Base-by-base conservation (phyloP, 2,888 invertebrate species). In the Baronia brevicornis region DNA sequence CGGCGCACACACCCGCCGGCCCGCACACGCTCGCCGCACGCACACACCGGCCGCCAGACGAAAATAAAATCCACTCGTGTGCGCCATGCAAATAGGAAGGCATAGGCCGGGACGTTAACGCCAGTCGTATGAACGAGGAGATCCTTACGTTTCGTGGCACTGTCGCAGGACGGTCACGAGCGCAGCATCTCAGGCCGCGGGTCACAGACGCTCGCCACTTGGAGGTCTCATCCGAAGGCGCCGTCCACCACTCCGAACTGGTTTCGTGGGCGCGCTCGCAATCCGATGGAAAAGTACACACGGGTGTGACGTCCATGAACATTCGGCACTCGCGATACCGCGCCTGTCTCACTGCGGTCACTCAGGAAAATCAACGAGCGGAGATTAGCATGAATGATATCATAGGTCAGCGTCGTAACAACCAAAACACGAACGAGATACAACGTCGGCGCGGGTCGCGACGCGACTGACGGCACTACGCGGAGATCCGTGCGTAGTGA, bases 121-220 rank as follows among this genome's bases (percentile, higher is more conserved):
- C 73, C 57, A 68, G 51, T 64, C 60, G 60, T 60, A 71, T 70
- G 66, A 71, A 75, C 72, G 69, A 63, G 71, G 60, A 64, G 72
- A 72, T 78, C 79, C 82, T 84, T 84, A 84, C 82, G 80, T 80
- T 80, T 79, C 70, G 80, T 80, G 75, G 78, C 79, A 78, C 74
- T 75, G 73, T 78, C 68, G 74, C 55, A 61, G 71, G 77, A 79
- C 78, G 74, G 78, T 84, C 80, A 84, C 79, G 79, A 75, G 61
- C 71, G 71, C 77, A 77, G 78, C 82, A 84, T 84, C 72, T 63
- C 82, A 73, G 73, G 75, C 73, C 68, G 66, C 66, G 60, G 71
- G 59, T 70, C 66, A 66, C 68, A 59, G 64, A 61, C 69, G 64
- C 59, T 66, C 62, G n/a, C n/a, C n/a, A 58, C 62, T 56, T 62